These are phyloP conservation scores for Gibbula magus DNA, from an alignment of 2,888 invertebrate genomes.

Conservation along the genomic window DNA sequence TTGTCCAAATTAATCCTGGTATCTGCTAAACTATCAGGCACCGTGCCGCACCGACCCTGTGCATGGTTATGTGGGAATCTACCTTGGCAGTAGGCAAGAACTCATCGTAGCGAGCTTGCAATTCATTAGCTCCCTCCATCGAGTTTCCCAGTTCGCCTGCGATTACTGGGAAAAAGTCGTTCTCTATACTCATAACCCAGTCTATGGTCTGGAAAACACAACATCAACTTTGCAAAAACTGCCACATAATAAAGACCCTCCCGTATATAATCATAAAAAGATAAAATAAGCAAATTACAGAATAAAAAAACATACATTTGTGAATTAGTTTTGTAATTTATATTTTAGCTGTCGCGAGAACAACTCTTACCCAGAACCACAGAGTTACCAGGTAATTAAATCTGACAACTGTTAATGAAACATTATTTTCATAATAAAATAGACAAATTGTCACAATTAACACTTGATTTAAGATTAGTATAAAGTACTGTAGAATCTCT, in stretches of 20 bases:
- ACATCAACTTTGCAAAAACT: conserved; percentile 3
- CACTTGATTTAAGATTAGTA: too few relatives aligned
- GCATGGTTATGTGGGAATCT: conserved; percentile 34
- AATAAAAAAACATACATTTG: not conserved
- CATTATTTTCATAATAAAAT: too few relatives aligned
- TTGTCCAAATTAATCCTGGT: too few relatives aligned
- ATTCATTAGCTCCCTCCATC: conserved; percentile 67
- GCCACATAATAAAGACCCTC: not conserved
- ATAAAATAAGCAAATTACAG: not conserved
- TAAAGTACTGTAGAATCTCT: too few relatives aligned
- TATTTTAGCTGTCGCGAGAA: not conserved
- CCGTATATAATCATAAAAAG: not conserved
- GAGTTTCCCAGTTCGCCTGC: conserved; percentile 81
- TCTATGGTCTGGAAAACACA: conserved; percentile 73
- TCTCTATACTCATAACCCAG: conserved; percentile 79
- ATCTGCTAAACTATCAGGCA: too few relatives aligned
- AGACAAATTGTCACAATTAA: too few relatives aligned
- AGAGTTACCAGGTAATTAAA: not conserved
- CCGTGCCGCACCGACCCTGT: too few relatives aligned
- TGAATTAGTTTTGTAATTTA: not conserved
- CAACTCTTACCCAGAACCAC: not conserved
- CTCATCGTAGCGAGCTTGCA: conserved; percentile 71
- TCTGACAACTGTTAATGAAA: too few relatives aligned
- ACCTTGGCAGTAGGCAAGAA: conserved; percentile 73
- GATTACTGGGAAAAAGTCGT: conserved; percentile 85